Conservation (phyloP, 2,113 vertebrate species). For the Nothocercus julius region DNA sequence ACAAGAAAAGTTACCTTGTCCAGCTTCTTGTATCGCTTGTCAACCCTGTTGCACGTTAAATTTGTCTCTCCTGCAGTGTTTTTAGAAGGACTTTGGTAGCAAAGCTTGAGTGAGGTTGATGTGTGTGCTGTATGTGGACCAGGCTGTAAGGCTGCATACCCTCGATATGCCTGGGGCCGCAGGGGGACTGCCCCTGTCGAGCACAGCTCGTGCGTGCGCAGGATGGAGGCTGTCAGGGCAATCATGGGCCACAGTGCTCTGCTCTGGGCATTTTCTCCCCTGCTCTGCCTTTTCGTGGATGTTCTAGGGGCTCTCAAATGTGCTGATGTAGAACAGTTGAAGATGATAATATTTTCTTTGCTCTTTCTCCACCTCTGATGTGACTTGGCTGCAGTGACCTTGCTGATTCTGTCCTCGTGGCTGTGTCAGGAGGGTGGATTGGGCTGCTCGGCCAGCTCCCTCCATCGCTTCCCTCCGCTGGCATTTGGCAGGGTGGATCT, state of each 20-base stretch:
- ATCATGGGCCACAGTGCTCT: background rate
- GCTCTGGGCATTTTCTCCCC: background rate
- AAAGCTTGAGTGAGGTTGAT: fast-evolving
- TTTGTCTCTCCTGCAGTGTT: background rate
- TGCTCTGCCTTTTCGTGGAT: background rate
- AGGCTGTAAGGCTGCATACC: too few species aligned
- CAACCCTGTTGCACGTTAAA: background rate
- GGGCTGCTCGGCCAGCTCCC: background rate
- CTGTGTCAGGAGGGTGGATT: background rate
- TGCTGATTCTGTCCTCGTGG: background rate
- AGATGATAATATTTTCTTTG: background rate
- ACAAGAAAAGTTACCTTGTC: background rate
- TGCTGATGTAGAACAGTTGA: background rate
- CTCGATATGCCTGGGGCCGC: too few species aligned
- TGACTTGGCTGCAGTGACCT: background rate
- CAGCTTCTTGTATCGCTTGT: fast-evolving
- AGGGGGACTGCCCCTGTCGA: fast-evolving
- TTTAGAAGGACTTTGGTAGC: fast-evolving
- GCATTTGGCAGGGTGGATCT: background rate
- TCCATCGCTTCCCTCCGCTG: background rate
- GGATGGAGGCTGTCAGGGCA: background rate
- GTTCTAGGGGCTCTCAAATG: background rate
- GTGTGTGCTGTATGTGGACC: background rate
- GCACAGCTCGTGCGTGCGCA: fast-evolving
- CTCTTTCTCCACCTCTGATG: background rate